Evolutionary conservation across 2,797 vertebrate species (phyloP), one percentile per base, ranked within the genome.

Genomic region (Hippoglossus hippoglossus): DNA sequence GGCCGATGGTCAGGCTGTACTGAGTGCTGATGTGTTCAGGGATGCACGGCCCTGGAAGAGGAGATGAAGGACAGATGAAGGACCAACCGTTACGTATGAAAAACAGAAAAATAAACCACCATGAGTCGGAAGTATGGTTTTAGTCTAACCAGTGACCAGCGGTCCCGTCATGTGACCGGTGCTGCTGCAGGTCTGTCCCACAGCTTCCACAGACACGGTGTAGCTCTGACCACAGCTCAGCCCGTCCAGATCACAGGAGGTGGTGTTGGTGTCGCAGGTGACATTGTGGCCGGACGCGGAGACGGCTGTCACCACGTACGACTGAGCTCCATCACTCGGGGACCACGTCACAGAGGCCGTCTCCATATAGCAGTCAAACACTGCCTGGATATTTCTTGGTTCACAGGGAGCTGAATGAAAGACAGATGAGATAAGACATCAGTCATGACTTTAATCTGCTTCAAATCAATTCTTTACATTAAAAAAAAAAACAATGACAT

Each of bases 211-310:
- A 0, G 84, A 77, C 44, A 95, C 52, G 0, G 76, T 81, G 89
- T 95, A 96, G 41, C 69, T 85, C 52, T 89, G 82, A 24, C 93
- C 94, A 68, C 95, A 96, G 3, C 56, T 67, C 64, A 96, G 76
- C 1, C 66, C 73, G 0, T 63, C 64, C 66, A 95, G 80, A 4
- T 83, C 71, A 66, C 94, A 95, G 80, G 54, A n/a, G 44, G 94
- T 92, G 44, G 18, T 7, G 71, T 52, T 82, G 41, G 80, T 87
- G 39, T 82, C 41, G 31, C 91, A 94, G 49, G 70, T 82, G 44
- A 71, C 44, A 0, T 3, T 70, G 61, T 88, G 71, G 3, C 91
- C 90, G 0, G 84, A 83, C 0, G 6, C n/a, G 2, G 78, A 18
- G 16, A 21, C 55, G 12, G 88, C 93, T 0, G 36, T 79, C 7